Evolutionary conservation across 1,140 invertebrate species (phyloP).

Genomic region (Drosophila insularis): DNA sequence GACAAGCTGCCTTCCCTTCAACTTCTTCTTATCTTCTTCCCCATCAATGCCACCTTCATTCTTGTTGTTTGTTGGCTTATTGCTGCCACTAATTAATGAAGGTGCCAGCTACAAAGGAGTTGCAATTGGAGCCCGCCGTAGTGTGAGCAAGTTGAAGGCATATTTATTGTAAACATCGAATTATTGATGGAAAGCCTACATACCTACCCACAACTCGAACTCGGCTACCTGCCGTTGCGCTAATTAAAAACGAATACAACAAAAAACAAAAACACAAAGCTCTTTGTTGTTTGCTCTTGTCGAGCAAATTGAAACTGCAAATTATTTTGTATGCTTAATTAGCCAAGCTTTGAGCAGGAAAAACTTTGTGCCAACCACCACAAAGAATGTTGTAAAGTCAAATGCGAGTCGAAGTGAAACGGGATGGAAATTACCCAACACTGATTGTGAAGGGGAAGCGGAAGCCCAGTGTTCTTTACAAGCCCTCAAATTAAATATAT

Average conservation of each 20-base stretch:
- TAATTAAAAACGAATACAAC: conserved; percentile 62
- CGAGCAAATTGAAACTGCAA: conserved; percentile 49
- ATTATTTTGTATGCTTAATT: conserved; percentile 62
- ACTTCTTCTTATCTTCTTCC: conserved; percentile 32
- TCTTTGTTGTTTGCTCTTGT: conserved; percentile 10
- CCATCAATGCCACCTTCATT: conserved; percentile 16
- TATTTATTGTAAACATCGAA: conserved; percentile 74
- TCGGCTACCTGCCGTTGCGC: conserved; percentile 33
- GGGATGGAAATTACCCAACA: not conserved
- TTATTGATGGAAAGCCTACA: conserved; percentile 62
- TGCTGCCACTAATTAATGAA: conserved; percentile 67
- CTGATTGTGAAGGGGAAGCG: no score
- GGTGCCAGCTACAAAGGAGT: conserved; percentile 17
- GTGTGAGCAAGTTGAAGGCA: conserved; percentile 18
- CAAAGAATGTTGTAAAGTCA: conserved; percentile 10
- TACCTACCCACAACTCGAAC: conserved; percentile 8
- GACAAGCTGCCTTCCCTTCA: not conserved
- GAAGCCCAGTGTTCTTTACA: no score
- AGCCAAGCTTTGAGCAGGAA: conserved; percentile 21
- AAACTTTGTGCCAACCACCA: conserved; percentile 12
- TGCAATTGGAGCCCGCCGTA: not conserved
- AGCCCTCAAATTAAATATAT: no score
- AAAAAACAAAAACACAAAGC: not conserved
- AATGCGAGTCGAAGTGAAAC: not conserved
- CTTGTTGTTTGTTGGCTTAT: conserved; percentile 45